phyloP scores from a whole-genome alignment of 2,888 invertebrate genomes.

The Acleris laterana region DNA sequence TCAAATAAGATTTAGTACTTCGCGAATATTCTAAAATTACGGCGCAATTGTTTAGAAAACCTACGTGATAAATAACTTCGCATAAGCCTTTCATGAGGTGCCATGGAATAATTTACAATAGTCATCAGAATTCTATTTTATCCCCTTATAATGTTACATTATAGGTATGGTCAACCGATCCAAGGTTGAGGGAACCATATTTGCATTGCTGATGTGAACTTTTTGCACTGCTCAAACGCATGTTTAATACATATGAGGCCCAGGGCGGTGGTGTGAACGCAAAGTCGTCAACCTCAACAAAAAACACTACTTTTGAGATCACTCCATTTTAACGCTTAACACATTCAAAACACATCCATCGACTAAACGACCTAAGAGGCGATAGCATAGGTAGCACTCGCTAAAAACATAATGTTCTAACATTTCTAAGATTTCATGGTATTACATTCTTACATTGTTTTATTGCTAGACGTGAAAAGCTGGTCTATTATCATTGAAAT shows the following conservation, averaged over 20 bases:
- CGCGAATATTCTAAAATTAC: constrained; percentile 19
- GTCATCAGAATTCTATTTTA: constrained; percentile 23
- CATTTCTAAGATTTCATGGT: neutral
- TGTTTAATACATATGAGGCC: constrained; percentile 74
- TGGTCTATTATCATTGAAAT: neutral
- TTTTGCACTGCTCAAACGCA: constrained; percentile 66
- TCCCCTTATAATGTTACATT: constrained; percentile 38
- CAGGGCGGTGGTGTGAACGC: constrained; percentile 48
- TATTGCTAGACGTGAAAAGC: neutral
- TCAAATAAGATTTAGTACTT: constrained; percentile 4
- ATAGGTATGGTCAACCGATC: constrained; percentile 61
- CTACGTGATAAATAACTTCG: constrained; percentile 17
- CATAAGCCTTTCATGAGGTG: constrained; percentile 27
- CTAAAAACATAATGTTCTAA: neutral
- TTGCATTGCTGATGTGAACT: constrained; percentile 71
- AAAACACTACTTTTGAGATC: constrained; percentile 39
- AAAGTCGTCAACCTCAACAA: constrained; percentile 70
- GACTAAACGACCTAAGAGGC: too few relatives aligned
- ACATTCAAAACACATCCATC: too few relatives aligned
- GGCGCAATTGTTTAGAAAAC: constrained; percentile 23
- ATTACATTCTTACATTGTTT: neutral
- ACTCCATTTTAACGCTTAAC: neutral
- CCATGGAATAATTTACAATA: constrained; percentile 25
- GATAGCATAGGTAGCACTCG: neutral
- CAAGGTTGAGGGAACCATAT: constrained; percentile 76